phyloP scores from a whole-genome alignment of 2,888 invertebrate species.

The Shargacucullia verbasci region DNA sequence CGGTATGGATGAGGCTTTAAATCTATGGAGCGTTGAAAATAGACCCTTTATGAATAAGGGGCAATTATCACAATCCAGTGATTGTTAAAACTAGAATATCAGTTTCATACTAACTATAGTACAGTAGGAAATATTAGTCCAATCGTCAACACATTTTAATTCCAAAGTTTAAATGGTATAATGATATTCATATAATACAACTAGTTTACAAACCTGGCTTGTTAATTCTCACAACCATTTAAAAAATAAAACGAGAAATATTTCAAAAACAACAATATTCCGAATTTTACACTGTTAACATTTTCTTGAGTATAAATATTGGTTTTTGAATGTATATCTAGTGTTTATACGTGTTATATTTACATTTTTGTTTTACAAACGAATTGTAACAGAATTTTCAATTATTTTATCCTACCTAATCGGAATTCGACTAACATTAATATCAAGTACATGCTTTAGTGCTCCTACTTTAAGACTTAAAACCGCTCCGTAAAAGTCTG shows the following conservation, averaged over 20 bases:
- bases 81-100: constrained; percentile 68
- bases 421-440: constrained; percentile 50
- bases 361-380: constrained; percentile 65
- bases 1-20: background rate
- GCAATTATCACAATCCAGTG: constrained; percentile 74
- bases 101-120: constrained; percentile 61
- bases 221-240: constrained; percentile 77
- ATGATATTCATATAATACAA: constrained; percentile 51
- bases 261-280: constrained; percentile 39
- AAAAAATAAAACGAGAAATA: constrained; percentile 63
- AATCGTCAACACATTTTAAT: constrained; percentile 53
- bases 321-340: constrained; percentile 59
- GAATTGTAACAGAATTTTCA: constrained; percentile 61
- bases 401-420: constrained; percentile 67
- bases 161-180: constrained; percentile 53
- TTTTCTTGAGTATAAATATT: constrained; percentile 63
- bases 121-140: constrained; percentile 62
- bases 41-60: constrained; percentile 38
- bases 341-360: constrained; percentile 59
- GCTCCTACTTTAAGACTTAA: background rate
- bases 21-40: constrained; percentile 23
- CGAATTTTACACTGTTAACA: constrained; percentile 60
- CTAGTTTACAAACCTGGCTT: constrained; percentile 54
- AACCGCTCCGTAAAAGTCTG: too few relatives aligned
- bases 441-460: constrained; percentile 41